phyloP scores from a whole-genome alignment of 2,888 invertebrate species.

The Drosophila anomelani region DNA sequence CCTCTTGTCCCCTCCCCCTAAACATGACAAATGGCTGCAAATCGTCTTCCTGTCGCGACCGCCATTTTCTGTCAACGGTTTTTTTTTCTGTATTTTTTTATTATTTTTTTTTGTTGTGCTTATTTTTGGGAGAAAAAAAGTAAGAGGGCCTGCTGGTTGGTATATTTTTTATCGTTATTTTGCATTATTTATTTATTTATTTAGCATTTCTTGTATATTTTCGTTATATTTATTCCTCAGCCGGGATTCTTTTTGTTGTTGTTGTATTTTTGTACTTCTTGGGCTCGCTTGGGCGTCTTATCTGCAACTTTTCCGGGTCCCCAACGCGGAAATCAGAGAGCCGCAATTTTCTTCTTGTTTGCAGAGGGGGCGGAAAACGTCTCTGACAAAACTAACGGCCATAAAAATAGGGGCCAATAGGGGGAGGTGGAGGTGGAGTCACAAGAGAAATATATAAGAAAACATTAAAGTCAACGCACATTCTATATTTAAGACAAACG shows the following conservation, averaged over 20 bases:
- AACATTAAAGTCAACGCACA: slow-evolving; percentile 5
- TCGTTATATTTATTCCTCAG: slow-evolving; percentile 19
- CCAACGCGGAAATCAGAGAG: slow-evolving; percentile 34
- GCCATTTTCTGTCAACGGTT: slow-evolving; percentile 69
- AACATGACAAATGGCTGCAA: slow-evolving; percentile 80
- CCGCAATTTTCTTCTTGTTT: slow-evolving; percentile 17
- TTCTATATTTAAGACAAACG: not conserved
- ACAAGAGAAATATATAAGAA: not conserved
- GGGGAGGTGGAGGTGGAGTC: not conserved
- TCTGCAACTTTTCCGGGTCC: slow-evolving; percentile 36
- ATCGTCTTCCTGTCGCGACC: slow-evolving; percentile 80
- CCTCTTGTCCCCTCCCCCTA: slow-evolving; percentile 38
- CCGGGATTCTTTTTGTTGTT: not conserved
- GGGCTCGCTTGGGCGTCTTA: slow-evolving; percentile 27
- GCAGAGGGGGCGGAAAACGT: not conserved
- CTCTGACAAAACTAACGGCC: slow-evolving; percentile 9
- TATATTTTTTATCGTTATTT: slow-evolving; percentile 71
- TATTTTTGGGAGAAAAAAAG: not conserved
- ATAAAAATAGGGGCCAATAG: slow-evolving; percentile 6
- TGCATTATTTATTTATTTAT: slow-evolving; percentile 78
- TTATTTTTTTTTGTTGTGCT: not conserved
- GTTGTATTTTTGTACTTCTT: slow-evolving; percentile 1
- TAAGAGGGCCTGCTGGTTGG: slow-evolving; percentile 2
- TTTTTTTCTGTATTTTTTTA: slow-evolving; percentile 6
- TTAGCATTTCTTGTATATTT: slow-evolving; percentile 55